A percentile compares a stretch with the other conserved stretches of the same genome.
Conservation (phyloP, 2,113 vertebrate genomes). For the Pionites leucogaster region DNA sequence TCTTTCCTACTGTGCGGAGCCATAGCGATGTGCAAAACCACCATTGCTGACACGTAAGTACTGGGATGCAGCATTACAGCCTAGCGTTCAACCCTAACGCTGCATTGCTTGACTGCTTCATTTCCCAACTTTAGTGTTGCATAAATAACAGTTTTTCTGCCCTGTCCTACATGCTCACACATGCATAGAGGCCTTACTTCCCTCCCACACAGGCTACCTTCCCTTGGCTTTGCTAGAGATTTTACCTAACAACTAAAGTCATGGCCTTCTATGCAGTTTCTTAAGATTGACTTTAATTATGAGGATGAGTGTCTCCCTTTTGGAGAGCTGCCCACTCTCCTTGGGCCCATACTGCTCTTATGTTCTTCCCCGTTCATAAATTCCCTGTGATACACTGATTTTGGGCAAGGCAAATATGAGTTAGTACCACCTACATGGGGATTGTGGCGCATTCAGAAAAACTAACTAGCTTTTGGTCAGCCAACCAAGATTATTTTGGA, state of each 20-base stretch:
- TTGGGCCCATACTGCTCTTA: not conserved
- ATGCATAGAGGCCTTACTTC: not conserved
- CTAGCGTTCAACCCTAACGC: not conserved
- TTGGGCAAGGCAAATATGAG: not conserved
- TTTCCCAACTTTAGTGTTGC: conserved; percentile 34
- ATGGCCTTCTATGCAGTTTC: not conserved
- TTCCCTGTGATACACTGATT: not conserved
- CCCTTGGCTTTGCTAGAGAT: not conserved
- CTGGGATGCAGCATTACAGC: not conserved
- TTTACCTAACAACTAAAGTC: not conserved
- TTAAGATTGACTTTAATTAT: not conserved
- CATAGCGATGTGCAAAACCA: not conserved
- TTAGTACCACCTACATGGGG: not conserved
- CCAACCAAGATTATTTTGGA: not conserved
- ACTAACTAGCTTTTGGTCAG: not conserved
- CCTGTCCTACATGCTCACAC: not conserved
- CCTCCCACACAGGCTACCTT: conserved; percentile 13
- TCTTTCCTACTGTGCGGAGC: not conserved
- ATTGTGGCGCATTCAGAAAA: not conserved
- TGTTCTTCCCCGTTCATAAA: not conserved
- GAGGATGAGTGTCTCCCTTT: not conserved
- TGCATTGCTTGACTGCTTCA: not conserved
- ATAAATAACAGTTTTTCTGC: conserved; percentile 31
- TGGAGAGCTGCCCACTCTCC: not conserved
- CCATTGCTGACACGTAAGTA: not conserved